These are phyloP conservation scores for Heliconius himera DNA, from an alignment of 1,140 invertebrate species.

Conservation along the genomic window DNA sequence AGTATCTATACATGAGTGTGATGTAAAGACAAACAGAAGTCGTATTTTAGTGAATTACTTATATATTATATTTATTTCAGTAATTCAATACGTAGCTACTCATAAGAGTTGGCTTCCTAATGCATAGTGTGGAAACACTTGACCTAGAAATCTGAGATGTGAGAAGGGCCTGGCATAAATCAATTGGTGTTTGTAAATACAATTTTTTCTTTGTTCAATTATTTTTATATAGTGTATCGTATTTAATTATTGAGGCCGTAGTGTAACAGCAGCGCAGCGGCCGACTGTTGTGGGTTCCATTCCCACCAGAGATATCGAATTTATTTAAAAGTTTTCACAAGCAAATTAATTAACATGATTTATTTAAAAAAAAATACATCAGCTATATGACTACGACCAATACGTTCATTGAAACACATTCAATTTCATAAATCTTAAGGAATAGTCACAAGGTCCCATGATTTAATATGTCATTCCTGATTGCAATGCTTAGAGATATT, in stretches of 20 bases:
- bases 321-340: too few species aligned
- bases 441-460: too few species aligned
- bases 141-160: constrained; percentile 22
- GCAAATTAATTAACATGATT: too few species aligned
- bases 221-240: background rate
- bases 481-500: too few species aligned
- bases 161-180: constrained; percentile 20
- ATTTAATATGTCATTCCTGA: too few species aligned
- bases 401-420: too few species aligned
- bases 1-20: too few species aligned
- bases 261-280: too few species aligned
- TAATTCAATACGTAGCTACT: constrained; percentile 11
- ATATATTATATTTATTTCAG: background rate
- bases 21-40: background rate
- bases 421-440: too few species aligned
- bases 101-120: constrained; percentile 10
- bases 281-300: too few species aligned
- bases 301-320: background rate
- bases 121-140: constrained; percentile 20
- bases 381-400: too few species aligned
- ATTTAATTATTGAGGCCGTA: background rate
- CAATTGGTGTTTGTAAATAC: constrained; percentile 11
- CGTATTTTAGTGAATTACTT: constrained; percentile 1
- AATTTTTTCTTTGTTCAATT: constrained; percentile 11
- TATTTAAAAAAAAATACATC: too few species aligned